Evolutionary conservation across 2,113 vertebrate genomes (phyloP), one percentile per base, ranked within the genome.

Genomic region (Semnornis frantzii): DNA sequence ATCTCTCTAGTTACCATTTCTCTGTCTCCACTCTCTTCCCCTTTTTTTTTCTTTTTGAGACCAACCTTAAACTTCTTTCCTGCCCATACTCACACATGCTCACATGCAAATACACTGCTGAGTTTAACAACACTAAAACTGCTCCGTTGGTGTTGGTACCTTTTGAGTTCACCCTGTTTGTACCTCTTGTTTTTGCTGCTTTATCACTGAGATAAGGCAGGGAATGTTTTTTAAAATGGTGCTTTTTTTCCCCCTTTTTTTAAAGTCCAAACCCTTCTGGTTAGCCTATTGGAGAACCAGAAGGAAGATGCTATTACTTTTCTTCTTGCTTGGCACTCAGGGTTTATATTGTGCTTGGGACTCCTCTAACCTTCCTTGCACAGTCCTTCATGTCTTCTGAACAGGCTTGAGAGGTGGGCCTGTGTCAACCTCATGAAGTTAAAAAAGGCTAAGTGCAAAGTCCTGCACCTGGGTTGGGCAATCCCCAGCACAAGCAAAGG

Each of bases 11-110:
- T 55, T 86, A 13, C 5, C 34, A 50, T 83, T 73, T 30, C 11
- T 66, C 88, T 58, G 3, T 62, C 72, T 57, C 69, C 46, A 31
- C 24, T 8, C 4, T 55, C 66, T 31, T 65, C 18, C 44, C 16
- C 44, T 15, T 46, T 15, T 23, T 66, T 42, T 46, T 42, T 37
- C 23, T 68, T 42, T 46, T 34, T 37, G 19, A 60, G 39, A 55
- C 6, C 1, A 0, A 44, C 71, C 55, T 31, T 65, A 24, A 80
- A 70, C 69, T 10, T 82, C 59, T 79, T 85, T 57, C 28, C 71
- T 60, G 48, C 21, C 24, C 0, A 0, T n/a, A 52, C 21, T 87
- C 48, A 42, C 42, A 50, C n/a, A 10, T 0, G 0, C 37, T 59
- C 54, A 19, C 1, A 4, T 62, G 55, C 82, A 54, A 75, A 79